Conservation (phyloP, 2,888 invertebrate species). For the Nowickia ferox region DNA sequence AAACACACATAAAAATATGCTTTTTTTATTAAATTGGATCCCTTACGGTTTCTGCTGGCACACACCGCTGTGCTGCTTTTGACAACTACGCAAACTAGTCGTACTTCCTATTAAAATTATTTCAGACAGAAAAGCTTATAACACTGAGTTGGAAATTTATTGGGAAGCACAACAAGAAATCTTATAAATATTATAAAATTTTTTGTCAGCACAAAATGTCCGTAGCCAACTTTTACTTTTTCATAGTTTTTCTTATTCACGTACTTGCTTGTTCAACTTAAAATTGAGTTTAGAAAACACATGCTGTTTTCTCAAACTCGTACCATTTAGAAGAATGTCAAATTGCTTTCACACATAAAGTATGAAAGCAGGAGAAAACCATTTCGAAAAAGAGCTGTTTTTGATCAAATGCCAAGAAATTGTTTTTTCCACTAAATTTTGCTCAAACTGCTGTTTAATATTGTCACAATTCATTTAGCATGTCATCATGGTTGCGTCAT, state of each 20-base stretch:
- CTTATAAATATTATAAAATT: constrained; percentile 1
- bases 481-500: constrained; percentile 47
- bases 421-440: constrained; percentile 1
- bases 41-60: neutral
- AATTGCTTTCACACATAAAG: constrained; percentile 15
- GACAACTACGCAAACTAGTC: constrained; percentile 1
- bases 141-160: constrained; percentile 28
- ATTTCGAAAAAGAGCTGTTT: constrained; percentile 23
- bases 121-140: neutral
- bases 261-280: constrained; percentile 54
- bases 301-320: constrained; percentile 33
- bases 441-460: constrained; percentile 27
- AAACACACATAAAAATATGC: neutral
- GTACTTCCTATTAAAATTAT: constrained; percentile 12
- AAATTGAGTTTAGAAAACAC: constrained; percentile 57
- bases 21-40: neutral
- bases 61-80: neutral
- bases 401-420: constrained; percentile 51
- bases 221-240: neutral
- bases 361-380: neutral
- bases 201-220: neutral
- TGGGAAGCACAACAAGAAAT: neutral
- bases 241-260: neutral
- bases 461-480: constrained; percentile 64
- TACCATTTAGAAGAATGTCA: constrained; percentile 16